These are phyloP conservation scores for Onychostoma macrolepis DNA, from an alignment of 2,113 vertebrate genomes.

Conservation along the genomic window DNA sequence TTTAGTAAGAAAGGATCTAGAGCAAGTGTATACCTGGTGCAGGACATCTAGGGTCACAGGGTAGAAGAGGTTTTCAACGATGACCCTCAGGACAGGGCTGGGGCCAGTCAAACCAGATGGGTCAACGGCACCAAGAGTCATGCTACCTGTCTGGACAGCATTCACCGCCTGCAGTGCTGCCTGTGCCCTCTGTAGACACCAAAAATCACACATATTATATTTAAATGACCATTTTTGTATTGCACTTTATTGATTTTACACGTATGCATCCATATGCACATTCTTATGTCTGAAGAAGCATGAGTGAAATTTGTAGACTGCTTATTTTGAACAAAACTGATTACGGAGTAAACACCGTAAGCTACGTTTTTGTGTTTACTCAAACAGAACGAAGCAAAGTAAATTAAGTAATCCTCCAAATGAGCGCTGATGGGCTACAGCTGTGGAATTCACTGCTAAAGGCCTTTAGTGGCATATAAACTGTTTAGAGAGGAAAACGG, in stretches of 20 bases:
- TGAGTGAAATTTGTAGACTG: neutral
- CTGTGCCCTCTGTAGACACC: conserved; percentile 84
- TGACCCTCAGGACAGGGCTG: conserved; percentile 91
- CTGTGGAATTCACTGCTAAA: conserved; percentile 38
- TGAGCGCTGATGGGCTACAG: conserved; percentile 14
- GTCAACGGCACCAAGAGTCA: conserved; percentile 78
- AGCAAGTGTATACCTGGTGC: conserved; percentile 84
- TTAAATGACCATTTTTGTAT: neutral
- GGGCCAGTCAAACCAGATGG: conserved; percentile 72
- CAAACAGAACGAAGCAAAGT: neutral
- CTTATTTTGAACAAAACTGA: neutral
- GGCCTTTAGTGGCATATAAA: conserved; percentile 26
- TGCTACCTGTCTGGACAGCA: conserved; percentile 78
- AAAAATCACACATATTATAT: neutral
- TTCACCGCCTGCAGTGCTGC: conserved; percentile 90
- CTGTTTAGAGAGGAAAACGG: conserved; percentile 30
- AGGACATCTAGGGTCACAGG: conserved; percentile 92
- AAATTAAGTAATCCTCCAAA: conserved; percentile 19
- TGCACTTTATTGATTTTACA: neutral
- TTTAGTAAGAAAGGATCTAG: neutral
- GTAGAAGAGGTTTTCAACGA: conserved; percentile 96
- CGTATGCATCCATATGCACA: neutral
- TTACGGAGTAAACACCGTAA: neutral
- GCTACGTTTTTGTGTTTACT: neutral
- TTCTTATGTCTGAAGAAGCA: neutral